Percentiles rank a stretch among this genome's conserved stretches.
Evolutionary conservation across 92 coral and sea anemone species (phyloP).

Genomic region (Blastomussa wellsi): DNA sequence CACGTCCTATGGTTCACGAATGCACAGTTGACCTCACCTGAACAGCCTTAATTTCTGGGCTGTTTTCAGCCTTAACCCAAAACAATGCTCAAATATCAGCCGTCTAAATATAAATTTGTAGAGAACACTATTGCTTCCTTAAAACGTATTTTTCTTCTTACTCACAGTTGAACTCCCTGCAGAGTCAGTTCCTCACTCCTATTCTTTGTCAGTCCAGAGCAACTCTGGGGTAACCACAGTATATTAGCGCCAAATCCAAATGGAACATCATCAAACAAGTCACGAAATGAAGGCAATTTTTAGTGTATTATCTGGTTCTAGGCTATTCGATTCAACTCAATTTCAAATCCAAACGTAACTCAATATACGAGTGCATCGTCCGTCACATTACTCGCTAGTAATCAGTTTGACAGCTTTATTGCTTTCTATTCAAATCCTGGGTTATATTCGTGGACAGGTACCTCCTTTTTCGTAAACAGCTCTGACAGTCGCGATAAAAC

Average conservation of each 20-base stretch:
- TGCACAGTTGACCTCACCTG: background rate
- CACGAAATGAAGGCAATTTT: background rate
- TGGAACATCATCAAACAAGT: background rate
- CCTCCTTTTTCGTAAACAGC: background rate
- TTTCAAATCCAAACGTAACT: background rate
- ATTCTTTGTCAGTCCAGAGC: background rate
- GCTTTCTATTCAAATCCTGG: background rate
- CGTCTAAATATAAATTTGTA: background rate
- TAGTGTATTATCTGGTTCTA: background rate
- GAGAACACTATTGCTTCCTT: background rate
- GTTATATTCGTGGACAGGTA: background rate
- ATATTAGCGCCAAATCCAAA: background rate
- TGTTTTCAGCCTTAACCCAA: background rate
- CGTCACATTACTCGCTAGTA: background rate
- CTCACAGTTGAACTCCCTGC: background rate
- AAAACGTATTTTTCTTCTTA: background rate
- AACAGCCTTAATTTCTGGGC: background rate
- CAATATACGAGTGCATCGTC: too few relatives aligned
- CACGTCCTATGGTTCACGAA: background rate
- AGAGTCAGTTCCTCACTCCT: background rate
- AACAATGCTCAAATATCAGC: background rate
- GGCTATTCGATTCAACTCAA: background rate
- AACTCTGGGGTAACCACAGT: background rate
- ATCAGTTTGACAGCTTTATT: background rate
- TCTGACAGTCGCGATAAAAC: background rate